Base-by-base conservation (phyloP, 2,888 invertebrate species). In the Coenonympha glycerion region DNA sequence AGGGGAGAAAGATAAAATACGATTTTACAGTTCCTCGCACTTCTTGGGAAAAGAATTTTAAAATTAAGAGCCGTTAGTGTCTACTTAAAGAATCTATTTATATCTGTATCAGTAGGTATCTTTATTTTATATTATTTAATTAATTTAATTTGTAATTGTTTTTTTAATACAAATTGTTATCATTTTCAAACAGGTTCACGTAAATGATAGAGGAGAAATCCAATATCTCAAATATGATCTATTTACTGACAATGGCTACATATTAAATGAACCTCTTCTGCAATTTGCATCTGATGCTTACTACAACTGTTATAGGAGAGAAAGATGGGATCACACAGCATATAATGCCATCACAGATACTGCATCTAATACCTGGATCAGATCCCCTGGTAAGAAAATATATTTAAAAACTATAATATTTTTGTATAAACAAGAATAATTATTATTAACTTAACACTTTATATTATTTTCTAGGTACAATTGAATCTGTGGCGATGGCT, bases 401-500 rank as follows among this genome's bases (percentile, higher is more conserved):
- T 4, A 28, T 28, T n/a, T 8, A 2, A n/a, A n/a, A n/a, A n/a
- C 2, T 8, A 28, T 3, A 6, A 3, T 11, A n/a, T 2, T 11
- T 9, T 28, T 28, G n/a, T n/a, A n/a, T n/a, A n/a, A 6, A 21
- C 3, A 26, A n/a, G 9, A 3, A 3, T 8, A n/a, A n/a, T n/a
- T n/a, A n/a, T n/a, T n/a, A n/a, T n/a, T n/a, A n/a, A n/a, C n/a
- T n/a, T n/a, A n/a, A n/a, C n/a, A n/a, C n/a, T n/a, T n/a, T n/a
- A n/a, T n/a, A n/a, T n/a, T n/a, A n/a, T n/a, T n/a, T n/a, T n/a
- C n/a, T n/a, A 92, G 92, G 90, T 9, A 84, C 91, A 0, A 76
- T 91, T 0, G 93, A 94, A 74, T 89, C 87, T 8, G 76, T 92
- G 9, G 89, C 89, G 1, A 89, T 90, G 84, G 60, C 87, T 69